Base-by-base conservation (phyloP, 2,888 invertebrate species). In the Melieria omissa region DNA sequence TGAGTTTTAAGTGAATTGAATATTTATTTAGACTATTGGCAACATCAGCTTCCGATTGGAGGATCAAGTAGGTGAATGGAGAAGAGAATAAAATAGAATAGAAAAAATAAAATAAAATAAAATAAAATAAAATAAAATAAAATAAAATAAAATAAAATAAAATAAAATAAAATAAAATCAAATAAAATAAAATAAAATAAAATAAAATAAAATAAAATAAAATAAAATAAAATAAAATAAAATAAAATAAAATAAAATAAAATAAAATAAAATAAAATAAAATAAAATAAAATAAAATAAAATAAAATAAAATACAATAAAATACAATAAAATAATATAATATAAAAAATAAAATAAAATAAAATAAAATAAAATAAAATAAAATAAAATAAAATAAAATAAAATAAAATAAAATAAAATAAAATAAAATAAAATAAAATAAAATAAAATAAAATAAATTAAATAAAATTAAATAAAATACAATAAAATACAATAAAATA, bases 231-330 rank as follows among this genome's bases (percentile, higher is more conserved):
- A 5, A 41, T 12, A 42, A 3, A 10, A 14, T 29, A 16, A 4
- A 41, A 41, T 9, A 5, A 10, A 49, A 9, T 49, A 47, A 5
- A 44, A 6, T n/a, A 12, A 45, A 45, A 45, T 62, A 16, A 2
- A 29, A 45, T 5, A 42, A 6, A 42, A 64, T 52, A 12, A 9
- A 45, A 42, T 52, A 41, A 12, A 52, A 64, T 52, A 52, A 42
- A 64, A 41, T 12, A 52, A 14, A 64, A 64, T 52, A 49, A 49
- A 29, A 64, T 44, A 52, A 9, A 29, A 14, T 52, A n/a, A 41
- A 52, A 64, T 64, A 64, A 5, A 52, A 64, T 52, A n/a, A n/a
- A n/a, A n/a, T n/a, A n/a, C n/a, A n/a, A n/a, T n/a, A n/a, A n/a
- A n/a, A n/a, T n/a, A n/a, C 52, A 45, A 49, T 41, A 52, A n/a